phyloP scores from a whole-genome alignment of 1,140 invertebrate species.

The Macrobrachium rosenbergii region DNA sequence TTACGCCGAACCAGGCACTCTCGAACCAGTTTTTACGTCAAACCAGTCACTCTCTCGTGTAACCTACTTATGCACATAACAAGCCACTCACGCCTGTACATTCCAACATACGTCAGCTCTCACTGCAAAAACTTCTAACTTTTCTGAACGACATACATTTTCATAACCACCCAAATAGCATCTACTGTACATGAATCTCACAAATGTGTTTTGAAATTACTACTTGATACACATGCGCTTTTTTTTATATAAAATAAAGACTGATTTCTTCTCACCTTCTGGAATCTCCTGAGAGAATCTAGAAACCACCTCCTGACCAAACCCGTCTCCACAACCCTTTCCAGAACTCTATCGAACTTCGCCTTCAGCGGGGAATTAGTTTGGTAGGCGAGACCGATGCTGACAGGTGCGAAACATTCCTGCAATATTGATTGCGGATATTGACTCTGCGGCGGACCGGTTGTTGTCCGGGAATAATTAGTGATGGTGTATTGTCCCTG shows the following conservation, averaged over 20 bases:
- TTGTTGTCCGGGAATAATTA: too few relatives aligned
- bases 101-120: too few relatives aligned
- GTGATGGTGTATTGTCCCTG: too few relatives aligned
- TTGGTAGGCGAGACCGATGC: slow-evolving; percentile 16
- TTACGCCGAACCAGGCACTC: too few relatives aligned
- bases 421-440: neutral
- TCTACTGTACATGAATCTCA: neutral
- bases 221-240: neutral
- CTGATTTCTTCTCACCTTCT: neutral
- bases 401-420: slow-evolving; percentile 26
- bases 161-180: too few relatives aligned
- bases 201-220: neutral
- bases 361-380: slow-evolving; percentile 5
- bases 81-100: too few relatives aligned
- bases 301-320: slow-evolving; percentile 23
- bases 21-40: too few relatives aligned
- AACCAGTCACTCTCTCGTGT: too few relatives aligned
- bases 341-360: slow-evolving; percentile 17
- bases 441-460: too few relatives aligned
- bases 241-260: neutral
- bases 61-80: too few relatives aligned
- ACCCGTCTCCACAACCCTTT: slow-evolving; percentile 8
- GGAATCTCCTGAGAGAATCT: slow-evolving; percentile 10
- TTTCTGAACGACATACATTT: too few relatives aligned
- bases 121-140: too few relatives aligned